These are phyloP conservation scores for Corydoras maculifer DNA, from an alignment of 2,113 vertebrate genomes.

Conservation along the genomic window DNA sequence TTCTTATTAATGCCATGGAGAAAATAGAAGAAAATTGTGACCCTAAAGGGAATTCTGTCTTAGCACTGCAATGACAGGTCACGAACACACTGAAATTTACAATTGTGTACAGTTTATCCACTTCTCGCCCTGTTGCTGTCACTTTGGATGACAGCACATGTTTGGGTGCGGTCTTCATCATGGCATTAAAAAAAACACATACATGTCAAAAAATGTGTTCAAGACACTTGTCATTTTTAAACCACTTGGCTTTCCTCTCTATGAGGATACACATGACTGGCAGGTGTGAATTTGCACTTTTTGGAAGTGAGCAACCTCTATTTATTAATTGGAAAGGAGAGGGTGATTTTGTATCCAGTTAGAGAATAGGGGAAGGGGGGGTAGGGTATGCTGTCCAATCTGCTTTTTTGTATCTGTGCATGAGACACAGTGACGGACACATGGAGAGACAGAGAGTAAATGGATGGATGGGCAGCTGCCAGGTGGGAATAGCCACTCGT, in stretches of 20 bases:
- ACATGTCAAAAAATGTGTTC: constrained; percentile 10
- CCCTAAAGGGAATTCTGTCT: constrained; percentile 3
- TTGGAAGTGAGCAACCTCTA: not conserved
- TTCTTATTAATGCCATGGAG: constrained; percentile 22
- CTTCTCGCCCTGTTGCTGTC: constrained; percentile 11
- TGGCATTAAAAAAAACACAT: constrained; percentile 1
- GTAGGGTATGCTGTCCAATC: not conserved
- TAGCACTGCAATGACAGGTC: not conserved
- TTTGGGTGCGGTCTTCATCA: not conserved
- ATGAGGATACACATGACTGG: not conserved
- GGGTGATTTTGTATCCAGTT: not conserved
- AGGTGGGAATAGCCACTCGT: constrained; percentile 40
- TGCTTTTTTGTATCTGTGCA: constrained; percentile 31
- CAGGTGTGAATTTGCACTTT: constrained; percentile 26
- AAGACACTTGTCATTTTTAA: constrained; percentile 11
- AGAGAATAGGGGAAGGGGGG: not conserved
- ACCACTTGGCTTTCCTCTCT: constrained; percentile 2
- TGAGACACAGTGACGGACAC: constrained; percentile 22
- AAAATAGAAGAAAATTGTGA: constrained; percentile 12
- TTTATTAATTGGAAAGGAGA: constrained; percentile 17
- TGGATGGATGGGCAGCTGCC: constrained; percentile 47
- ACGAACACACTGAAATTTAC: constrained; percentile 12
- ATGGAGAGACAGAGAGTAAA: constrained; percentile 26
- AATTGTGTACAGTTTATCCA: not conserved
- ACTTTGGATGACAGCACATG: constrained; percentile 27